These are phyloP conservation scores for Synchiropus splendidus DNA, from an alignment of 2,113 vertebrate species.

Conservation along the genomic window DNA sequence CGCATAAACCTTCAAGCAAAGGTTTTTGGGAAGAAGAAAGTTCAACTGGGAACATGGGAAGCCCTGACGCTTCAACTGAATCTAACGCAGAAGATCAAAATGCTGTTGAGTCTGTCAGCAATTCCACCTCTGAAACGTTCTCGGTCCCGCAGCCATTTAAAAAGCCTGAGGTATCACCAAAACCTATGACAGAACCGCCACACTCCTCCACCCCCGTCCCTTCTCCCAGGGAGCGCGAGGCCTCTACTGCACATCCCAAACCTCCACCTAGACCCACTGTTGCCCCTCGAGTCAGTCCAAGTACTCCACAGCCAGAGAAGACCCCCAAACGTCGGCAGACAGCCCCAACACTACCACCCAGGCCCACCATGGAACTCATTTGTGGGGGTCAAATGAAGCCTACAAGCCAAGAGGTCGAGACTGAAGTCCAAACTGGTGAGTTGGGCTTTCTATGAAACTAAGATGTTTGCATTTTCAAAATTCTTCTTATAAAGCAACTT, in stretches of 20 bases:
- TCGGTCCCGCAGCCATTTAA: background rate
- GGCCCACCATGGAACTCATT: slow-evolving; percentile 5
- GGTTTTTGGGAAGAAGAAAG: slow-evolving; percentile 33
- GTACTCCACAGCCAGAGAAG: slow-evolving; percentile 17
- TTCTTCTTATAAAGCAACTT: too few species aligned
- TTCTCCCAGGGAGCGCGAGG: slow-evolving; percentile 66
- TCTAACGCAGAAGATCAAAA: background rate
- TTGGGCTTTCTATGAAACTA: too few species aligned
- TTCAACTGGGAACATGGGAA: background rate
- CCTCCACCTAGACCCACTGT: slow-evolving; percentile 51
- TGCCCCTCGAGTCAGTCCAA: slow-evolving; percentile 49
- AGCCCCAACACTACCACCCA: slow-evolving; percentile 35
- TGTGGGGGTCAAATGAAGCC: background rate
- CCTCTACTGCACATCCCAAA: slow-evolving; percentile 6
- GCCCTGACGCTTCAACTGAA: background rate
- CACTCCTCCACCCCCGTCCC: slow-evolving; percentile 31
- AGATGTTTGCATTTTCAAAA: too few species aligned
- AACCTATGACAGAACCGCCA: too few species aligned
- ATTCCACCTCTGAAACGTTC: background rate
- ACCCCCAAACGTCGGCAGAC: slow-evolving; percentile 38
- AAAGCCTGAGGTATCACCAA: slow-evolving; percentile 18
- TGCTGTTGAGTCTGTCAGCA: too few species aligned
- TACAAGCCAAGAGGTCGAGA: background rate
- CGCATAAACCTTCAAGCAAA: slow-evolving; percentile 28
- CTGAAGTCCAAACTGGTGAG: slow-evolving; percentile 21